phyloP scores from a whole-genome alignment of 2,797 vertebrate genomes.

The Oryzias dopingdopingensis region DNA sequence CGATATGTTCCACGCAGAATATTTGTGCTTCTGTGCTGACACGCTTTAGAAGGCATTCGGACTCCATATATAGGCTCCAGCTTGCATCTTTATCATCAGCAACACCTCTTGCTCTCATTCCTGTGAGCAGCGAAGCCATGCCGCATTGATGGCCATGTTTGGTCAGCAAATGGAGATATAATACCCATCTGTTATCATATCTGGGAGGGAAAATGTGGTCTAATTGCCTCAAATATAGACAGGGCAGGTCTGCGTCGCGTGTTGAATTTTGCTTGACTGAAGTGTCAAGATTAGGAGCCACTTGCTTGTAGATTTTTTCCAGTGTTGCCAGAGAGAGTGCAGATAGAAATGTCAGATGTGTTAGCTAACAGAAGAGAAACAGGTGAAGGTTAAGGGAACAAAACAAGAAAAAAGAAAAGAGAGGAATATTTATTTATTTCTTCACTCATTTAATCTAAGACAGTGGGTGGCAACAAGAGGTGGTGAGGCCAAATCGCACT shows the following conservation, averaged over 20 bases:
- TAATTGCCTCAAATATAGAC: slow-evolving; percentile 80
- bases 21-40: slow-evolving; percentile 29
- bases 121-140: slow-evolving; percentile 53
- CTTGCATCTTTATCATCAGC: slow-evolving; percentile 72
- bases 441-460: background rate
- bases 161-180: slow-evolving; percentile 74
- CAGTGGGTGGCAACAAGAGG: background rate
- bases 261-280: slow-evolving; percentile 69
- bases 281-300: slow-evolving; percentile 75
- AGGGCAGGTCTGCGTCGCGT: slow-evolving; percentile 54
- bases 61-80: slow-evolving; percentile 67
- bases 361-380: slow-evolving; percentile 3
- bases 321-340: slow-evolving; percentile 50
- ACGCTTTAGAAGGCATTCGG: slow-evolving; percentile 43
- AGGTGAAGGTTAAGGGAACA: background rate
- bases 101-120: slow-evolving; percentile 68
- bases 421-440: slow-evolving; percentile 16
- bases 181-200: slow-evolving; percentile 81
- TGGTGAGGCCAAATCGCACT: slow-evolving; percentile 26
- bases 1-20: slow-evolving; percentile 25
- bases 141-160: slow-evolving; percentile 82
- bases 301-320: slow-evolving; percentile 67
- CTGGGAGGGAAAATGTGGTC: slow-evolving; percentile 71
- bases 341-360: slow-evolving; percentile 29
- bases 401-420: background rate